Percentiles rank a stretch among this genome's conserved stretches.
Evolutionary conservation across 2,888 invertebrate species (phyloP).

Genomic region (Pheosia tremula): DNA sequence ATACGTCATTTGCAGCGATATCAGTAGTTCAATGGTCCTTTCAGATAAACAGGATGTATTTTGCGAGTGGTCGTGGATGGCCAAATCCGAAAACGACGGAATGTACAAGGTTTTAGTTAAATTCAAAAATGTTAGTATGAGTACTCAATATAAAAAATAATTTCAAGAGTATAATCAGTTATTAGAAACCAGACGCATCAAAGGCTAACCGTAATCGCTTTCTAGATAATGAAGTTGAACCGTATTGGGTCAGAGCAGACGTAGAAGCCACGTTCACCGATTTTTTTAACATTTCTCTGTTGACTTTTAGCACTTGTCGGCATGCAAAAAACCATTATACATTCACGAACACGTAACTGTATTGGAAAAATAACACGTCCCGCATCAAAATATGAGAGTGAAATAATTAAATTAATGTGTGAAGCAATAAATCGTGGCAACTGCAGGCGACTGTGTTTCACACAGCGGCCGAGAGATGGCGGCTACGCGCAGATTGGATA

Average conservation of each 20-base stretch:
- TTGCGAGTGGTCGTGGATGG: too few relatives aligned
- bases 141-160: too few relatives aligned
- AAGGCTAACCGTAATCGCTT: conserved; percentile 55
- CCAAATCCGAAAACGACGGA: neutral
- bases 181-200: conserved; percentile 58
- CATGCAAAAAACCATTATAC: conserved; percentile 3
- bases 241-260: conserved; percentile 31
- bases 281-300: conserved; percentile 20
- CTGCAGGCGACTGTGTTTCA: conserved; percentile 48
- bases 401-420: conserved; percentile 64
- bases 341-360: conserved; percentile 9
- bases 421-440: conserved; percentile 67
- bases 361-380: conserved; percentile 24
- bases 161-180: conserved; percentile 22
- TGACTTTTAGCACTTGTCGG: neutral
- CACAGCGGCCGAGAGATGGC: conserved; percentile 39
- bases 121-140: neutral
- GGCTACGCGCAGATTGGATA: conserved; percentile 66
- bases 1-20: too few relatives aligned
- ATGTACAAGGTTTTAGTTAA: conserved; percentile 14
- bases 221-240: conserved; percentile 47
- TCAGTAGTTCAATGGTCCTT: too few relatives aligned
- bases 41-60: too few relatives aligned
- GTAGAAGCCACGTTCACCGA: conserved; percentile 32
- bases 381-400: conserved; percentile 28